These are phyloP conservation scores for Dissostichus mawsoni DNA, from an alignment of 2,113 vertebrate genomes.

Conservation along the genomic window DNA sequence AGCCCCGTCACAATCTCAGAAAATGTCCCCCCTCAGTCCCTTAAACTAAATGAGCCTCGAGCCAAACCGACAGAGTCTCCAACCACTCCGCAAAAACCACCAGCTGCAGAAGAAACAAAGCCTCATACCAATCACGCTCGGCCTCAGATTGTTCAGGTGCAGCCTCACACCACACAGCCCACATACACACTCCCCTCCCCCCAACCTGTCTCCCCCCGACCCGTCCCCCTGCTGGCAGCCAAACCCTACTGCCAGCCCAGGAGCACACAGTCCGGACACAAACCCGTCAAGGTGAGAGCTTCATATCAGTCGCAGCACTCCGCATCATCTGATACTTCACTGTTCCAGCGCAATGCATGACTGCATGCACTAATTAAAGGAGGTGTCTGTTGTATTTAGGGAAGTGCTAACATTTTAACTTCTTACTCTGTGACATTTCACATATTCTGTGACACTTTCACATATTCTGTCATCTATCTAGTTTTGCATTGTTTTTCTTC, in stretches of 20 bases:
- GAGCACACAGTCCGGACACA: constrained; percentile 86
- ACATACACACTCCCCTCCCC: constrained; percentile 68
- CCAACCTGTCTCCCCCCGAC: constrained; percentile 84
- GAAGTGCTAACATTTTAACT: not conserved
- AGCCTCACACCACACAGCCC: constrained; percentile 60
- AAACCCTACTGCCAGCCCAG: constrained; percentile 94
- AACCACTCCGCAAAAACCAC: constrained; percentile 57
- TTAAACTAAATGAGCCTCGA: constrained; percentile 40
- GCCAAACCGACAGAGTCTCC: constrained; percentile 65
- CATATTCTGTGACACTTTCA: too few species aligned
- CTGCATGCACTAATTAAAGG: not conserved
- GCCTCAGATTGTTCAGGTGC: constrained; percentile 12
- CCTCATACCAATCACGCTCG: constrained; percentile 70
- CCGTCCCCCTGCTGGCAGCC: constrained; percentile 93
- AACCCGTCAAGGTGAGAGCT: constrained; percentile 89
- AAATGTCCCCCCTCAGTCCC: constrained; percentile 63
- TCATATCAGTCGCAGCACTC: not conserved
- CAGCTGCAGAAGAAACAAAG: constrained; percentile 56
- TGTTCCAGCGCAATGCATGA: not conserved
- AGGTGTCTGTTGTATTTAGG: constrained; percentile 9
- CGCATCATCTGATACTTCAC: not conserved
- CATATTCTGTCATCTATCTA: too few species aligned
- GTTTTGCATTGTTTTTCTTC: too few species aligned
- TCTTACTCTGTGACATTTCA: not conserved
- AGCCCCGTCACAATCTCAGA: constrained; percentile 61